Conservation (phyloP, 2,113 vertebrate species). For the Canis aureus region DNA sequence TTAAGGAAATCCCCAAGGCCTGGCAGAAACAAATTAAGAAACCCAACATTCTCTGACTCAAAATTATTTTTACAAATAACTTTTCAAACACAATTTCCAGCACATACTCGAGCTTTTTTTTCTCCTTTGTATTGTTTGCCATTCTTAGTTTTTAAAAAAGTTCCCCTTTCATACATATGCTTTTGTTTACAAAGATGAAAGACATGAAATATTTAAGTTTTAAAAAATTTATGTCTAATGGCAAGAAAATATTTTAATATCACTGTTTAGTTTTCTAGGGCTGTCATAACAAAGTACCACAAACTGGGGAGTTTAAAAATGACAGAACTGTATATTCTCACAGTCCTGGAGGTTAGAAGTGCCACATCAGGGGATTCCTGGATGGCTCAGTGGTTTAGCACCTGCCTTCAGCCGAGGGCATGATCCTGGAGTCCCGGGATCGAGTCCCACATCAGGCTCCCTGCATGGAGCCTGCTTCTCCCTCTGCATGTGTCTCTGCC, state of each 20-base stretch:
- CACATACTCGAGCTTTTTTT: neutral
- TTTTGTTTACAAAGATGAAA: neutral
- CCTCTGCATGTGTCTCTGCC: too few species aligned
- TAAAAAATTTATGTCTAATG: neutral
- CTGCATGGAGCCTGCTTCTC: too few species aligned
- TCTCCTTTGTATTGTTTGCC: neutral
- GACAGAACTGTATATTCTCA: neutral
- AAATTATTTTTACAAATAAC: slow-evolving; percentile 19
- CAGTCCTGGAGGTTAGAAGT: neutral
- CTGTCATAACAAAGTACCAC: neutral
- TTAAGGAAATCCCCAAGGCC: slow-evolving; percentile 53
- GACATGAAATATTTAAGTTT: neutral
- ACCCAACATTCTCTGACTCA: neutral
- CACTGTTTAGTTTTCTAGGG: neutral
- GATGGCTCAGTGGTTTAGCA: too few species aligned
- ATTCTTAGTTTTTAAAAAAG: neutral
- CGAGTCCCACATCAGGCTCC: too few species aligned
- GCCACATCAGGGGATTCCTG: neutral
- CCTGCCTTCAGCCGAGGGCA: too few species aligned
- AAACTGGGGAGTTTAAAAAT: neutral
- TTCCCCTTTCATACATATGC: neutral
- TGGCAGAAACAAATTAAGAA: slow-evolving; percentile 40
- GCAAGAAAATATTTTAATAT: neutral
- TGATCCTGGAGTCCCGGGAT: too few species aligned
- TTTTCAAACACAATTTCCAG: slow-evolving; percentile 3